Percentiles rank a stretch among this genome's conserved stretches.
These are phyloP conservation scores for Rhadinocentrus ornatus DNA, from an alignment of 2,797 vertebrate genomes.

Conservation along the genomic window DNA sequence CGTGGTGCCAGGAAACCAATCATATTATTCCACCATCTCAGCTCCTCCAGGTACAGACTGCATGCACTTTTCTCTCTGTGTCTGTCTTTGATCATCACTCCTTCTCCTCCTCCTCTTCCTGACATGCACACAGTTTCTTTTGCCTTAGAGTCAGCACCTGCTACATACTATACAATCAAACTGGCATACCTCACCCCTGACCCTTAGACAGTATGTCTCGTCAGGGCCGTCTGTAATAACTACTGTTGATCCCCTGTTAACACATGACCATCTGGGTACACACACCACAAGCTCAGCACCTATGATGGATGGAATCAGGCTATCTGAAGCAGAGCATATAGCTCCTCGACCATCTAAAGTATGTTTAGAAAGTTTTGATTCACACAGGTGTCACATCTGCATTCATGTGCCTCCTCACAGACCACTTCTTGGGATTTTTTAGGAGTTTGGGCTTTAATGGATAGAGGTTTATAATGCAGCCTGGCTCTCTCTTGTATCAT, in stretches of 20 bases:
- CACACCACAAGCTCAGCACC: conserved; percentile 49
- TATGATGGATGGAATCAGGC: conserved; percentile 63
- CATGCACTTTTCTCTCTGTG: not conserved
- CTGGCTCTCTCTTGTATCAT: conserved; percentile 36
- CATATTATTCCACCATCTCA: conserved; percentile 92
- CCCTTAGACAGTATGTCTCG: conserved; percentile 75
- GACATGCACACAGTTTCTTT: conserved; percentile 54
- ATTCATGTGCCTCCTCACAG: conserved; percentile 11
- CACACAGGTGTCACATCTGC: conserved; percentile 27
- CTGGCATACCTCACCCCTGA: conserved; percentile 75
- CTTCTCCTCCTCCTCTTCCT: not conserved
- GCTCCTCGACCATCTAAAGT: conserved; percentile 16
- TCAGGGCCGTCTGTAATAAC: conserved; percentile 75
- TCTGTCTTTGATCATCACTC: conserved; percentile 17
- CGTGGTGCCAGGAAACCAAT: conserved; percentile 95
- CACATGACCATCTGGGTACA: conserved; percentile 70
- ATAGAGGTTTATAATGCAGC: conserved; percentile 43
- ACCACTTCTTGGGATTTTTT: conserved; percentile 32
- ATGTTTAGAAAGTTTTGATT: conserved; percentile 52
- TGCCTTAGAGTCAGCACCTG: conserved; percentile 62
- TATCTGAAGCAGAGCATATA: conserved; percentile 49
- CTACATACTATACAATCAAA: conserved; percentile 65
- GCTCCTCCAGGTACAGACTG: conserved; percentile 90
- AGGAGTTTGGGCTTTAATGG: conserved; percentile 53
- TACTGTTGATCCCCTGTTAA: conserved; percentile 74